phyloP scores from a whole-genome alignment of 2,888 invertebrate genomes.

The Agriopis aurantiaria region DNA sequence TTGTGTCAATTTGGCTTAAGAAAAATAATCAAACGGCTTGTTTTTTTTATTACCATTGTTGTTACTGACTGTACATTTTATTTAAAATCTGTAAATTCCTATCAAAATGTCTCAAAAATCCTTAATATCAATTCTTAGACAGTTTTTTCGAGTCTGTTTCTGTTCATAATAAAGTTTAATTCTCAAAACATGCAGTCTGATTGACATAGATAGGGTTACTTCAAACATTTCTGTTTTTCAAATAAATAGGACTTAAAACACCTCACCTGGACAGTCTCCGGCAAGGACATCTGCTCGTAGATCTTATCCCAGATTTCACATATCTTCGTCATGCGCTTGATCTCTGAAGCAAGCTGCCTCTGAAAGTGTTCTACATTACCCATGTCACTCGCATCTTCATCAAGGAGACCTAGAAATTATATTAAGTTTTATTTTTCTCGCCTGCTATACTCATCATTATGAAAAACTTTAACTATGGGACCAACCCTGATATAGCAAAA shows the following conservation, averaged over 20 bases:
- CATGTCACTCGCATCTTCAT: slow-evolving; percentile 69
- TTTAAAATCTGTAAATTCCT: too few relatives aligned
- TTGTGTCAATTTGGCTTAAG: too few relatives aligned
- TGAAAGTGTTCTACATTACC: slow-evolving; percentile 72
- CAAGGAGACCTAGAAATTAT: slow-evolving; percentile 64
- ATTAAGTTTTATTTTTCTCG: slow-evolving; percentile 45
- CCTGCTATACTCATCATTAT: background rate
- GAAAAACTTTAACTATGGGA: background rate
- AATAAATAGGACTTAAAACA: background rate
- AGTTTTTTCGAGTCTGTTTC: too few relatives aligned
- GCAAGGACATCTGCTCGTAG: slow-evolving; percentile 65
- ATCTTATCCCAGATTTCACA: slow-evolving; percentile 86
- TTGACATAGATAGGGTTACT: too few relatives aligned
- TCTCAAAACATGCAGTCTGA: too few relatives aligned
- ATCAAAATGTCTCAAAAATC: too few relatives aligned
- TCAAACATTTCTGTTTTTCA: background rate
- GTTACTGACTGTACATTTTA: too few relatives aligned
- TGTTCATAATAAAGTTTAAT: too few relatives aligned
- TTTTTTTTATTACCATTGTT: too few relatives aligned
- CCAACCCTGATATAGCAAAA: too few relatives aligned
- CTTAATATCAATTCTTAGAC: too few relatives aligned
- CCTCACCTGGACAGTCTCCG: slow-evolving; percentile 83
- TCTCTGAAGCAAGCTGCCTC: slow-evolving; percentile 81
- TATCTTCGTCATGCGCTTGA: slow-evolving; percentile 78
- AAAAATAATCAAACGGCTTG: too few relatives aligned